Evolutionary conservation across 1,140 invertebrate species (phyloP), one percentile per base, ranked within the genome.

Genomic region (Ceratoteleas bidentatus): DNA sequence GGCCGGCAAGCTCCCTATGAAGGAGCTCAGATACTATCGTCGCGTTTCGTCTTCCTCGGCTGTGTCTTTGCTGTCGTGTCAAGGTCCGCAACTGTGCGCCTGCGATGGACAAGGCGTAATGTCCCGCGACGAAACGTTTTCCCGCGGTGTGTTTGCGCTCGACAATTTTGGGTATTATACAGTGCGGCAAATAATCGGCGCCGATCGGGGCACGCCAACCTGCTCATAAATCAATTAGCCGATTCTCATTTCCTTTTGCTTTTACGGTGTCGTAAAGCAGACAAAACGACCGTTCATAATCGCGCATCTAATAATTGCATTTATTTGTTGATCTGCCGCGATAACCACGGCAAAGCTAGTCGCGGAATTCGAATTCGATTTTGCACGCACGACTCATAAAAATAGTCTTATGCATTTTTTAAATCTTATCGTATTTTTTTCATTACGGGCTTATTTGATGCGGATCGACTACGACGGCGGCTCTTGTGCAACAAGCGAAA

Each of bases 21-120:
- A 83, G 81, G 79, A 84, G 85, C 79, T 66, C 61, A 85, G 86
- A 86, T 84, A 81, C 68, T 84, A 86, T 87, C 86, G 69, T 80
- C 81, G 80, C 70, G 83, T 84, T 86, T 84, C 85, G 83, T 86
- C 81, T 83, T 86, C 81, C 74, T 78, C 60, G 76, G 64, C 77
- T 66, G 64, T 85, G 81, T 85, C 83, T 76, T 85, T 78, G 76
- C 81, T 68, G 77, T 85, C 80, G 77, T 85, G 79, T 85, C 84
- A 84, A 84, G 82, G 79, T 72, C 85, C 62, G 60, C 54, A 70
- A 78, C 61, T 83, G 69, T 66, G 58, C 77, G 65, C 84, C 58
- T 57, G 79, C 81, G 74, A 84, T 82, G 76, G 65, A 80, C 81
- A 78, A 83, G 70, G 74, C 79, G 80, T 72, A 83, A 84, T 77